phyloP scores from a whole-genome alignment of 2,888 invertebrate genomes.

The Lasioglossum morio region DNA sequence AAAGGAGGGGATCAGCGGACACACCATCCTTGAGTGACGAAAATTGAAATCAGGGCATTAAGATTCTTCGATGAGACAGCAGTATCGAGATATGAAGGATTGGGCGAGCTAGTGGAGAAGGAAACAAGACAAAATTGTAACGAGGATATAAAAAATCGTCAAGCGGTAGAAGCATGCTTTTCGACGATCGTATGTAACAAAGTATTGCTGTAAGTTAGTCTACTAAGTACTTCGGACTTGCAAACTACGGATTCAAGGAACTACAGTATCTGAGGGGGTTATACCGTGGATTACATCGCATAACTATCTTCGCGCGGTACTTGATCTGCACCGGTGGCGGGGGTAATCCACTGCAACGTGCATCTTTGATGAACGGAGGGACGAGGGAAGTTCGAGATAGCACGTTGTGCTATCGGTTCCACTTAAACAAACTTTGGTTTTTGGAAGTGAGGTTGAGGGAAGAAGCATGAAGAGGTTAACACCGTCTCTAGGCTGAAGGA shows the following conservation, averaged over 20 bases:
- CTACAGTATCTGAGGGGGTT: not conserved
- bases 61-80: not conserved
- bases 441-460: not conserved
- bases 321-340: not conserved
- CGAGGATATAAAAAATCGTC: not conserved
- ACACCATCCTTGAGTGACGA: not conserved
- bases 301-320: constrained; percentile 2
- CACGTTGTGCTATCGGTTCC: not conserved
- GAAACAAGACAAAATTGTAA: not conserved
- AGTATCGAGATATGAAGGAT: not conserved
- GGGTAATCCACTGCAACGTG: not conserved
- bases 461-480: not conserved
- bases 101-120: not conserved
- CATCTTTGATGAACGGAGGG: not conserved
- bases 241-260: not conserved
- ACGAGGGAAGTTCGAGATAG: not conserved
- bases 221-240: constrained; percentile 19
- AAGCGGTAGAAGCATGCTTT: not conserved
- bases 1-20: not conserved
- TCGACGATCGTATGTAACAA: constrained; percentile 6
- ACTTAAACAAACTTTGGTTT: not conserved
- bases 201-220: constrained; percentile 15
- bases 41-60: not conserved
- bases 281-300: not conserved
- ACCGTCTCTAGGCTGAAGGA: constrained; percentile 1